Conservation (phyloP, 2,888 invertebrate species). For the Chalcosyrphus nemorum region DNA sequence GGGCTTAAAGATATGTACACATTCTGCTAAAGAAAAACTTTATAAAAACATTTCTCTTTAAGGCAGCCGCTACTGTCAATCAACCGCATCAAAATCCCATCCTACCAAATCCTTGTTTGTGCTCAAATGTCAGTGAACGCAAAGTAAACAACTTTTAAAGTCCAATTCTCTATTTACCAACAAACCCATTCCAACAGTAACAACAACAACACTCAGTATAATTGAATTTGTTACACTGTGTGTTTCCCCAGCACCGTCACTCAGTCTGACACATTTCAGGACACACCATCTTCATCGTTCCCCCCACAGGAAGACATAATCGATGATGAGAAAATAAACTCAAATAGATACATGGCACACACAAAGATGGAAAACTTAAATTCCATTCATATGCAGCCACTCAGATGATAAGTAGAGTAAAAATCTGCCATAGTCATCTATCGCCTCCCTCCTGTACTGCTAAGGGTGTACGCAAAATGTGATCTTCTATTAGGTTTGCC, state of each 20-base stretch:
- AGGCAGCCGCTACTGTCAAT: conserved; percentile 1
- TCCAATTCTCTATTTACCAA: conserved; percentile 32
- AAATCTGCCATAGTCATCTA: conserved; percentile 54
- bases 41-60: neutral
- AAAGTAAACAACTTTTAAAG: conserved; percentile 46
- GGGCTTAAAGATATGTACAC: too few species aligned
- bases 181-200: conserved; percentile 7
- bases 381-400: conserved; percentile 72
- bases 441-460: neutral
- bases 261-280: conserved; percentile 54
- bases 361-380: conserved; percentile 57
- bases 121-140: conserved; percentile 7
- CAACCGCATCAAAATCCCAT: neutral
- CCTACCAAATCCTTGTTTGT: conserved; percentile 4
- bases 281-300: conserved; percentile 35
- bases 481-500: conserved; percentile 62
- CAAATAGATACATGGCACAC: conserved; percentile 39
- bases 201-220: conserved; percentile 52
- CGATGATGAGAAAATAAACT: conserved; percentile 65
- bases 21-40: neutral
- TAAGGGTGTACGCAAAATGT: conserved; percentile 50
- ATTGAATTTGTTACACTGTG: conserved; percentile 67
- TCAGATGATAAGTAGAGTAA: conserved; percentile 63
- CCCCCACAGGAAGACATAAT: conserved; percentile 53
- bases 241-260: conserved; percentile 25